Conservation (phyloP, 2,113 vertebrate genomes). For the Microcebus lehilahytsara region DNA sequence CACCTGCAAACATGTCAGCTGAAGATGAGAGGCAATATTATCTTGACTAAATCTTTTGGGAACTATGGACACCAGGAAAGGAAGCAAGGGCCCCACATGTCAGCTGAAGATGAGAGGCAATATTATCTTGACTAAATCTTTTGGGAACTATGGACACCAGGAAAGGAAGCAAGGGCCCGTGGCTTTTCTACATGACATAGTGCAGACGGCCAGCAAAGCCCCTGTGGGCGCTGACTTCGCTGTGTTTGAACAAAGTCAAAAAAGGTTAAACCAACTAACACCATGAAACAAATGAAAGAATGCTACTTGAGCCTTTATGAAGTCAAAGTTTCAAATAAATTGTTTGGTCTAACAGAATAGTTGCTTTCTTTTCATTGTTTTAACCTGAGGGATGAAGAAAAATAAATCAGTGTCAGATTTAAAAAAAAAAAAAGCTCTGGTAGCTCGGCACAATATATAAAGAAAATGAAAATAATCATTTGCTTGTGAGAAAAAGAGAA, state of each 20-base stretch:
- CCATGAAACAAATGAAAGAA: conserved; percentile 72
- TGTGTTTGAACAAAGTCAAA: conserved; percentile 76
- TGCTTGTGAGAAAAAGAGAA: conserved; percentile 43
- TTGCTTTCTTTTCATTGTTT: conserved; percentile 75
- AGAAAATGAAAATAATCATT: conserved; percentile 53
- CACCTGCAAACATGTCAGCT: neutral
- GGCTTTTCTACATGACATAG: neutral
- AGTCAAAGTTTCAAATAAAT: conserved; percentile 78
- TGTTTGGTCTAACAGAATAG: conserved; percentile 41
- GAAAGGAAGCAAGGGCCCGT: neutral
- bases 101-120: neutral
- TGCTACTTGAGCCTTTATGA: conserved; percentile 61
- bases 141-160: neutral
- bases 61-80: neutral
- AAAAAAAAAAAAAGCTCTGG: neutral
- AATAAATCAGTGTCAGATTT: conserved; percentile 66
- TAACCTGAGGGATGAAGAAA: conserved; percentile 72
- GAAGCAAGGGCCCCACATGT: neutral
- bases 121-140: neutral
- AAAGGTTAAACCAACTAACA: conserved; percentile 77
- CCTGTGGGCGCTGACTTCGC: conserved; percentile 36
- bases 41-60: neutral
- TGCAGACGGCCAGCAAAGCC: neutral
- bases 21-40: neutral
- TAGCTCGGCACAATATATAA: neutral